phyloP scores from a whole-genome alignment of 2,113 vertebrate species.

The Thunnus maccoyii region DNA sequence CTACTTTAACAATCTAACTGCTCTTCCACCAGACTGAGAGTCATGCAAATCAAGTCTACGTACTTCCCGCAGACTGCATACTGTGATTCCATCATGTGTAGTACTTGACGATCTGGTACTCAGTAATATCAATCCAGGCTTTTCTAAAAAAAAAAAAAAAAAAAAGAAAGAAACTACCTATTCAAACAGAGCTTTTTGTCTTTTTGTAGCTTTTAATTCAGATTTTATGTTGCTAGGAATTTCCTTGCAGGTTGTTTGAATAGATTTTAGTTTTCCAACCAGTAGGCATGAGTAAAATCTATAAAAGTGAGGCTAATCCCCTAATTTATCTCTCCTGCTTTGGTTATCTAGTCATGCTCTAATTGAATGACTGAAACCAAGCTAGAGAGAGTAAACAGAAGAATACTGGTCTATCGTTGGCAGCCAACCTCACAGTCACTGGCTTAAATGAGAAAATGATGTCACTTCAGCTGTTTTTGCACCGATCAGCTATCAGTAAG shows the following conservation, averaged over 20 bases:
- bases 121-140: conserved; percentile 3
- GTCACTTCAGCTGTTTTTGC: conserved; percentile 45
- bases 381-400: no score
- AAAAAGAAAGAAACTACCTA: conserved; percentile 7
- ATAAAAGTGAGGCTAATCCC: not conserved
- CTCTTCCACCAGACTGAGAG: conserved; percentile 73
- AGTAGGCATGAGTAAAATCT: conserved; percentile 8
- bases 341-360: not conserved
- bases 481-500: conserved; percentile 19
- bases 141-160: not conserved
- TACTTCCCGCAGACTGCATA: conserved; percentile 77
- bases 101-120: conserved; percentile 24
- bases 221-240: not conserved
- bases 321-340: not conserved
- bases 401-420: no score
- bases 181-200: not conserved
- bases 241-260: conserved; percentile 1
- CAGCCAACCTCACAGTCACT: not conserved
- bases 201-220: conserved; percentile 20
- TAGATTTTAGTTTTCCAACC: not conserved
- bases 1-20: conserved; percentile 55
- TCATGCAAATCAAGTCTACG: conserved; percentile 62
- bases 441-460: conserved; percentile 19
- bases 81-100: conserved; percentile 71
- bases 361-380: not conserved